Conservation (phyloP, 2,113 vertebrate species). For the Phodopus roborovskii region DNA sequence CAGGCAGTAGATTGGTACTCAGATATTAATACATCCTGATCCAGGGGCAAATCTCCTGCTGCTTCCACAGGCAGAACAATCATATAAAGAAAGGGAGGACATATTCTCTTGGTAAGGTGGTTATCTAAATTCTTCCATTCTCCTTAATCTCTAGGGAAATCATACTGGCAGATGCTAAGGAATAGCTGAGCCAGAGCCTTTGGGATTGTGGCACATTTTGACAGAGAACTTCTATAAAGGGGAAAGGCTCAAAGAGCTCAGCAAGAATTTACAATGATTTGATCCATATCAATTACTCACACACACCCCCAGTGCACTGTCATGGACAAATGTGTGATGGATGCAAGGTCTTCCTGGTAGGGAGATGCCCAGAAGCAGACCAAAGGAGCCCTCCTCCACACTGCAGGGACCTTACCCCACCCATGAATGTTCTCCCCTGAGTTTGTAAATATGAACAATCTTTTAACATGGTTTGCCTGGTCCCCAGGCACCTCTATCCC, state of each 20-base stretch:
- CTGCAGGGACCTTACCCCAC: neutral
- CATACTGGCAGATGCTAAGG: neutral
- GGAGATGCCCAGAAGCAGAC: neutral
- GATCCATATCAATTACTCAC: neutral
- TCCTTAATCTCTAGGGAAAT: conserved; percentile 46
- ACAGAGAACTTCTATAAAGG: neutral
- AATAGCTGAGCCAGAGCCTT: conserved; percentile 46
- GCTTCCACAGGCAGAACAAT: conserved; percentile 22
- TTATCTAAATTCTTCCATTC: conserved; percentile 33
- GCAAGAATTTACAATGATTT: neutral
- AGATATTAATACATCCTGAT: conserved; percentile 1
- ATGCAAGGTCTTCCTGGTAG: neutral
- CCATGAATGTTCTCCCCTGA: neutral
- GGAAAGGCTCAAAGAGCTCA: neutral
- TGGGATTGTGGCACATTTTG: conserved; percentile 39
- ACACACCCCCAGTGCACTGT: too few species aligned
- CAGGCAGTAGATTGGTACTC: neutral
- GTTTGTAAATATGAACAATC: neutral
- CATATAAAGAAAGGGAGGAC: conserved; percentile 56
- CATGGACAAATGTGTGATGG: neutral
- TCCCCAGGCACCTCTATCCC: neutral
- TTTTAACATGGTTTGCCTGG: neutral
- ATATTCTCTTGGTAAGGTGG: neutral
- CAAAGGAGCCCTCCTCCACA: too few species aligned
- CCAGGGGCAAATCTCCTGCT: neutral